Evolutionary conservation across 2,113 vertebrate genomes (phyloP).

Genomic region (Gadus macrocephalus): DNA sequence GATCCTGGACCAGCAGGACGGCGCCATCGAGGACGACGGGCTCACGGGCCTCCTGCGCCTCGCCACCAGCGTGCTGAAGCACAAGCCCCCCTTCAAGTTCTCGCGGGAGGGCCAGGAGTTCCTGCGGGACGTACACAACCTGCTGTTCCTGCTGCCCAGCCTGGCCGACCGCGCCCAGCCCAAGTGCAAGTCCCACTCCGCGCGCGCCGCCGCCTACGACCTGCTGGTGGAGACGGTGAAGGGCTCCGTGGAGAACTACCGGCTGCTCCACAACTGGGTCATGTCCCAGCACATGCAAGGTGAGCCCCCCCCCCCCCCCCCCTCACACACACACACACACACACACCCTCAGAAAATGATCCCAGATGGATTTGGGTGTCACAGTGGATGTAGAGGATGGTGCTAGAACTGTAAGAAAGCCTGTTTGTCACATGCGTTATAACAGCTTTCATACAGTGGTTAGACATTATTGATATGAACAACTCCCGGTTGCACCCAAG

Average conservation of each 20-base stretch:
- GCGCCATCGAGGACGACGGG: constrained; percentile 92
- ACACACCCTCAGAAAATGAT: too few relatives aligned
- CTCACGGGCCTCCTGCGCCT: constrained; percentile 91
- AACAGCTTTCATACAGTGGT: too few relatives aligned
- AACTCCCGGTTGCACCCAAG: too few relatives aligned
- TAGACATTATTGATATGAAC: too few relatives aligned
- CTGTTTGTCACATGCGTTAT: too few relatives aligned
- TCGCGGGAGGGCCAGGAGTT: constrained; percentile 98
- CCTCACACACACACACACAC: not conserved
- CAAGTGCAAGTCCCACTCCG: constrained; percentile 96
- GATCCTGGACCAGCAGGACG: constrained; percentile 96
- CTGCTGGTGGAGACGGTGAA: constrained; percentile 97
- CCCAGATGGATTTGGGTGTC: too few relatives aligned
- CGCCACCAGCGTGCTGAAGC: constrained; percentile 94
- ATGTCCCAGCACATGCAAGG: constrained; percentile 99
- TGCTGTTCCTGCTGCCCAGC: constrained; percentile 94
- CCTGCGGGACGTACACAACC: constrained; percentile 92
- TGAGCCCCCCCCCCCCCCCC: constrained; percentile 56
- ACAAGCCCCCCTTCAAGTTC: constrained; percentile 98
- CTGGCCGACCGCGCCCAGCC: constrained; percentile 93
- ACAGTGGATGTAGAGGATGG: too few relatives aligned
- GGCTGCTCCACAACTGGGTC: constrained; percentile 98
- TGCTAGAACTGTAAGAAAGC: too few relatives aligned
- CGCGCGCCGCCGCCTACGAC: constrained; percentile 93
- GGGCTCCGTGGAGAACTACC: constrained; percentile 95